Evolutionary conservation across 2,797 vertebrate genomes (phyloP).

Genomic region (Varecia variegata): DNA sequence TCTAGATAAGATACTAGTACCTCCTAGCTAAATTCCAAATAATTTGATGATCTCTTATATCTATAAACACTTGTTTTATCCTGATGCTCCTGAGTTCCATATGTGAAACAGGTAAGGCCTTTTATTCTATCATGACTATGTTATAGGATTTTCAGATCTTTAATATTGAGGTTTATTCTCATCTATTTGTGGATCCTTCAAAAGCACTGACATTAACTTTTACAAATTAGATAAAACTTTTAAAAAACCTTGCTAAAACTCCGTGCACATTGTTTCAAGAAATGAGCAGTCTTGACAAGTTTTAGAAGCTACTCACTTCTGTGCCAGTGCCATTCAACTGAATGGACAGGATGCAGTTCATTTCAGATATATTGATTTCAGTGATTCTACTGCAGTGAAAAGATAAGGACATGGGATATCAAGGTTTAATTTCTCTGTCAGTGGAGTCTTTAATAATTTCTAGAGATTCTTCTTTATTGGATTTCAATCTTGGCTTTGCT

Average conservation of each 20-base stretch:
- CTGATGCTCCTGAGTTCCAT: background rate
- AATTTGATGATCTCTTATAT: background rate
- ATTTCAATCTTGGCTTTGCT: constrained; percentile 49
- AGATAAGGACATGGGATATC: constrained; percentile 37
- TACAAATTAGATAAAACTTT: background rate
- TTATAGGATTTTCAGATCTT: background rate
- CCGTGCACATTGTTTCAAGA: background rate
- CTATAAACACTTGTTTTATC: background rate
- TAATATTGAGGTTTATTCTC: background rate
- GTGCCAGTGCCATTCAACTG: background rate
- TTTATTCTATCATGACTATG: background rate
- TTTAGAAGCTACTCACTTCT: constrained; percentile 15
- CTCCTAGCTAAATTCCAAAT: background rate
- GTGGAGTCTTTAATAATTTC: constrained; percentile 57
- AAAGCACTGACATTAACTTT: background rate
- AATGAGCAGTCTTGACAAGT: background rate
- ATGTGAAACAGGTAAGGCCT: background rate
- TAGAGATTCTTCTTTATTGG: constrained; percentile 37
- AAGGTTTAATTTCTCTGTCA: constrained; percentile 49
- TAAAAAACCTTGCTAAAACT: background rate
- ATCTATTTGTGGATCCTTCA: background rate
- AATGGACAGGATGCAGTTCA: background rate
- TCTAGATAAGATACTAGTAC: background rate
- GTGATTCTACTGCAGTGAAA: constrained; percentile 36
- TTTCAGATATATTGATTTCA: constrained; percentile 56